phyloP scores from a whole-genome alignment of 1,140 invertebrate genomes.

The Drosophila aff. region DNA sequence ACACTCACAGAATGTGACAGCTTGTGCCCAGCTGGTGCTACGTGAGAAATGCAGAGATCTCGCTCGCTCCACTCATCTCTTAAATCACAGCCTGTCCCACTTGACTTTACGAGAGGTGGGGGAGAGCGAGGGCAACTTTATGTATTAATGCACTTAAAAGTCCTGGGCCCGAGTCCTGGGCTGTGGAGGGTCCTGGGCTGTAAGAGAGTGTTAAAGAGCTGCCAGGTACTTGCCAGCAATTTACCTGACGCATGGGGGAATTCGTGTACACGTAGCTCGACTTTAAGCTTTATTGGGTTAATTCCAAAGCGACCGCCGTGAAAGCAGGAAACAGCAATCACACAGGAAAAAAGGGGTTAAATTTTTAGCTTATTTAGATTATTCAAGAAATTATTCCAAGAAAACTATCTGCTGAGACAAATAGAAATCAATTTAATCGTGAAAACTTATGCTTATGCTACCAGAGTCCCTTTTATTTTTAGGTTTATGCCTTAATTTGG shows the following conservation, averaged over 20 bases:
- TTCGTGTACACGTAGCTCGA: slow-evolving; percentile 12
- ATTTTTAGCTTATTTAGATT: too few species aligned
- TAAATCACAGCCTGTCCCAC: slow-evolving; percentile 59
- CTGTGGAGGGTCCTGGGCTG: slow-evolving; percentile 8
- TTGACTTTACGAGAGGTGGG: slow-evolving; percentile 62
- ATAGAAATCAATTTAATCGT: not conserved
- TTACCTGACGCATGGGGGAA: slow-evolving; percentile 35
- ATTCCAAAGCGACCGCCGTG: slow-evolving; percentile 39
- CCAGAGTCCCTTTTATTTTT: too few species aligned
- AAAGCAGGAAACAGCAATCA: slow-evolving; percentile 10
- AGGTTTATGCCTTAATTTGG: too few species aligned
- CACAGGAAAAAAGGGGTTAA: not conserved
- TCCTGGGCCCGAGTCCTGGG: slow-evolving; percentile 27
- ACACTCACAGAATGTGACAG: slow-evolving; percentile 35
- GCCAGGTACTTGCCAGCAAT: slow-evolving; percentile 56
- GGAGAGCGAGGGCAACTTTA: slow-evolving; percentile 32
- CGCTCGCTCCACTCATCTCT: slow-evolving; percentile 19
- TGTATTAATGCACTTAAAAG: slow-evolving; percentile 74
- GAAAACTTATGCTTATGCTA: not conserved
- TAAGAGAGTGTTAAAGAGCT: slow-evolving; percentile 76
- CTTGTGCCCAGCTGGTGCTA: slow-evolving; percentile 46
- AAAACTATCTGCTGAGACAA: not conserved
- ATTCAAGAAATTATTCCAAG: not conserved
- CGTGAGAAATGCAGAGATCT: slow-evolving; percentile 44
- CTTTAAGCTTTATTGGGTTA: slow-evolving; percentile 63